Conservation (phyloP, 2,888 invertebrate genomes). For the Leptura quadrifasciata region DNA sequence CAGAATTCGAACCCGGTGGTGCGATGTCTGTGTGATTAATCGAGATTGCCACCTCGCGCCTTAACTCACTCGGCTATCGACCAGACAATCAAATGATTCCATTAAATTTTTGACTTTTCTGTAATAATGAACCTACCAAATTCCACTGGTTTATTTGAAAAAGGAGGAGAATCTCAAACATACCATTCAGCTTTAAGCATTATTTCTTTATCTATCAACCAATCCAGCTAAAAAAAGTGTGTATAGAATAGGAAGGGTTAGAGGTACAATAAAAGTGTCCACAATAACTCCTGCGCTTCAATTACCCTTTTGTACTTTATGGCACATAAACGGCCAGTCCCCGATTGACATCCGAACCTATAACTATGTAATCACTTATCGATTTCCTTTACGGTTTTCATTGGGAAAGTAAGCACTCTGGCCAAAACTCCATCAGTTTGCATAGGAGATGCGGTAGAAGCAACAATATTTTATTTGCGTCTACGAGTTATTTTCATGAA, state of each 20-base stretch:
- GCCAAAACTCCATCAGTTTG: background rate
- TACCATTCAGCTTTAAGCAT: too few species aligned
- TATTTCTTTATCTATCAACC: too few species aligned
- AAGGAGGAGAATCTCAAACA: too few species aligned
- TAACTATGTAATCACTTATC: slow-evolving; percentile 41
- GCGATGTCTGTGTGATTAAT: too few species aligned
- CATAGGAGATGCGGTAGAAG: background rate
- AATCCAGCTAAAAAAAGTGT: too few species aligned
- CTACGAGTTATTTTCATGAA: background rate
- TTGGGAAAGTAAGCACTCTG: background rate
- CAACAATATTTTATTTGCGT: background rate
- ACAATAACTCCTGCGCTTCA: slow-evolving; percentile 8
- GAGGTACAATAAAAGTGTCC: background rate
- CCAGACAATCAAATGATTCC: too few species aligned
- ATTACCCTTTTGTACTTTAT: slow-evolving; percentile 30
- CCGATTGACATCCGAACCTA: slow-evolving; percentile 38
- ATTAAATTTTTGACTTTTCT: too few species aligned
- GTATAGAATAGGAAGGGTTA: background rate
- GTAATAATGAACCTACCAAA: too few species aligned
- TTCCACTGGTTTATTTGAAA: too few species aligned
- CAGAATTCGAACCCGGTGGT: too few species aligned
- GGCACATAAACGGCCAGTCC: slow-evolving; percentile 32
- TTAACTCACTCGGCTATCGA: too few species aligned
- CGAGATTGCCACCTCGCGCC: too few species aligned
- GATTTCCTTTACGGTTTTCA: slow-evolving; percentile 2